Base-by-base conservation (phyloP, 1,140 invertebrate species). In the Phenacoccus solenopsis region DNA sequence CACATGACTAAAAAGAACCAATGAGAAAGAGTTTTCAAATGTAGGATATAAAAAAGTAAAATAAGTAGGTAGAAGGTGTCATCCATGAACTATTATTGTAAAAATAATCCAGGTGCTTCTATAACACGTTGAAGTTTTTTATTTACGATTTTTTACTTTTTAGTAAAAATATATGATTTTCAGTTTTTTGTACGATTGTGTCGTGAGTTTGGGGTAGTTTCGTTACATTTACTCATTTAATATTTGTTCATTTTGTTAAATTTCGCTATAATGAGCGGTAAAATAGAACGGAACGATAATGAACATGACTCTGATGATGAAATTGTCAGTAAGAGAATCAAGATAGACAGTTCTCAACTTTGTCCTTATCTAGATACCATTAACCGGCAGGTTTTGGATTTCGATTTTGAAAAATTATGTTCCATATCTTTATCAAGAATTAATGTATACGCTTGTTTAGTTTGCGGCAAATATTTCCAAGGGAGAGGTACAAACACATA, bases 321-420 rank as follows among this genome's bases (percentile, higher is more conserved):
- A 70, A 68, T 67, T 16, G 71, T 69, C 16, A 73, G 70, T 69
- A 57, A 73, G 4, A 75, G 78, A 69, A 74, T 73, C 21, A 80
- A 20, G 20, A 28, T 64, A 12, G 35, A 25, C 22, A 49, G 12
- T 4, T 49, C 80, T 64, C 77, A 83, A 28, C 70, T 82, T 27
- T 98, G 96, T 79, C 96, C 96, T 1, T 98, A 98, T 78, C 80
- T 98, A 72, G 96, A 98, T 76, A 97, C 95, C 20, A 98, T 98
- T 59, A 97, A 98, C 80, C 84, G 95, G 67, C 93, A 96, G 78
- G 88, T 98, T 73, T 81, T 99, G 67, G 98, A 99, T 82, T 99
- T 99, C 85, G 98, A 99, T 83, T 99, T 99, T 85, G 98, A 99
- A 79, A 99, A 99, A 79, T 80, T 99, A 2, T 99, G 98, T 79